Percentiles rank a stretch among this genome's conserved stretches.
phyloP scores from a whole-genome alignment of 2,113 vertebrate genomes.

The Chamaetylas fuelleborni region DNA sequence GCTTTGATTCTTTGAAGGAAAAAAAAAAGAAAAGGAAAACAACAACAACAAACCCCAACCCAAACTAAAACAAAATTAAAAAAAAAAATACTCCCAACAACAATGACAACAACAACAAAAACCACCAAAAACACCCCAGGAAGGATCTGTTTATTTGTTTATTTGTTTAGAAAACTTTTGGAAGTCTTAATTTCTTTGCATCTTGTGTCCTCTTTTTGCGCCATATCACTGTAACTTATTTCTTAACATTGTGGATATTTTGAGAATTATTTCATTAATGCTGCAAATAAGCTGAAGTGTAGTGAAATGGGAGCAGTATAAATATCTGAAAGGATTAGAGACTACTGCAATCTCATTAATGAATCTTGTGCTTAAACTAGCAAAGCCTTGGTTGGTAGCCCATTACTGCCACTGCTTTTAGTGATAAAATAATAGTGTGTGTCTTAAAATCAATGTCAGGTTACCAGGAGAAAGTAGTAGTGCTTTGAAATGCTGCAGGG shows the following conservation, averaged over 20 bases:
- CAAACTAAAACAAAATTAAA: background rate
- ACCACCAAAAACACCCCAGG: background rate
- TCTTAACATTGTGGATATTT: background rate
- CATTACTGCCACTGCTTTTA: background rate
- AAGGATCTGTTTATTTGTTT: background rate
- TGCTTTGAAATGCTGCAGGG: background rate
- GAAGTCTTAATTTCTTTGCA: background rate
- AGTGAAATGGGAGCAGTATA: background rate
- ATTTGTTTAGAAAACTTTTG: background rate
- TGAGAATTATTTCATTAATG: background rate
- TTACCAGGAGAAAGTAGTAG: background rate
- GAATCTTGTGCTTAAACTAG: background rate
- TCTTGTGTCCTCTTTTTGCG: background rate
- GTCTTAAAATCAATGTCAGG: conserved; percentile 1
- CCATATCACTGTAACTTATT: background rate
- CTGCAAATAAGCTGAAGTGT: background rate
- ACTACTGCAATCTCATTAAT: background rate
- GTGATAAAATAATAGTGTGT: background rate
- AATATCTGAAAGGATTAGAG: background rate
- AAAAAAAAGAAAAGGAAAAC: fast-evolving
- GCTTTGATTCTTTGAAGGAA: background rate
- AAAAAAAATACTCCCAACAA: too few relatives aligned
- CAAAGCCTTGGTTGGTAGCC: background rate
- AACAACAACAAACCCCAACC: background rate
- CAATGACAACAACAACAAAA: background rate